phyloP scores from a whole-genome alignment of 2,888 invertebrate species.

The Galerucella nymphaeae region DNA sequence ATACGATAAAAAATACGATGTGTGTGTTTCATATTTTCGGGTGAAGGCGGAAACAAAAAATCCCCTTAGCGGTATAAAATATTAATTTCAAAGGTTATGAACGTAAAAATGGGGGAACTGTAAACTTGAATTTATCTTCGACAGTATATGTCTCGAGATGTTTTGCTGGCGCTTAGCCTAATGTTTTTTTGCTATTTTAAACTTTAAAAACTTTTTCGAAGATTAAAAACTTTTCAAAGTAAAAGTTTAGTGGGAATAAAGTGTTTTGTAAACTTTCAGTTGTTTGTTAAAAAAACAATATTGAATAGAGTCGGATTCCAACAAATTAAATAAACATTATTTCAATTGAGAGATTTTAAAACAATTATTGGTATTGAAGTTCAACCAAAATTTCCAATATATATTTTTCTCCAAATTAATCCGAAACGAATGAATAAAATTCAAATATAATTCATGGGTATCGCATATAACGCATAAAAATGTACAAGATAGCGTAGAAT shows the following conservation, averaged over 20 bases:
- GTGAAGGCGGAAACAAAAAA: too few species aligned
- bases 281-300: conserved; percentile 4
- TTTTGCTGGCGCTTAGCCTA: background rate
- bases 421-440: too few species aligned
- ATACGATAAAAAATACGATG: too few species aligned
- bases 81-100: background rate
- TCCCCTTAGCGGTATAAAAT: background rate
- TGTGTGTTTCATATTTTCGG: too few species aligned
- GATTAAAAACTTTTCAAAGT: background rate
- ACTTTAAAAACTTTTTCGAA: background rate
- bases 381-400: too few species aligned
- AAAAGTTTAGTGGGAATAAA: background rate
- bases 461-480: too few species aligned
- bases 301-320: background rate
- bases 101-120: background rate
- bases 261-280: background rate
- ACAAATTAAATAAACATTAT: background rate
- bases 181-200: background rate
- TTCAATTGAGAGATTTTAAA: background rate
- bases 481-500: too few species aligned
- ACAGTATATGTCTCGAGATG: background rate
- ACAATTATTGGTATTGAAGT: too few species aligned
- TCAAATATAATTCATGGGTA: too few species aligned
- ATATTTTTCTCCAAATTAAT: too few species aligned
- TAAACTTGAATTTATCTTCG: background rate